Evolutionary conservation across 2,797 vertebrate species (phyloP).

Genomic region (Bufotes viridis): DNA sequence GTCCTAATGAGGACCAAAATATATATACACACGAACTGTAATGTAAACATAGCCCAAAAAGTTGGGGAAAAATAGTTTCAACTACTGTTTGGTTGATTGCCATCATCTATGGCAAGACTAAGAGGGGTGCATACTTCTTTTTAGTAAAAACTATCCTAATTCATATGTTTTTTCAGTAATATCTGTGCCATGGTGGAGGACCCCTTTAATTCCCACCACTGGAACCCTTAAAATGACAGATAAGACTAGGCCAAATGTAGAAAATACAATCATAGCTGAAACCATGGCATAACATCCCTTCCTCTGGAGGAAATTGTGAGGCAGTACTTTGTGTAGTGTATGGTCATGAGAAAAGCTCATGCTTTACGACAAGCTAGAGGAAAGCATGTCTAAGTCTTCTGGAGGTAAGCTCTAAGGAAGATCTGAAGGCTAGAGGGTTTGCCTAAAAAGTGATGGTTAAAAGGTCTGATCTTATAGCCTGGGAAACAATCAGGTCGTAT

Average conservation of each 20-base stretch:
- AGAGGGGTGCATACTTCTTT: no score
- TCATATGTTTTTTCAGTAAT: no score
- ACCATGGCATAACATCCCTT: background rate
- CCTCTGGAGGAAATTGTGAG: background rate
- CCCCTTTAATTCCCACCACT: background rate
- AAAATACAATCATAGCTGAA: background rate
- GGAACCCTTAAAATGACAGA: background rate
- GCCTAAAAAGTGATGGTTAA: background rate
- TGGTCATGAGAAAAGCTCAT: background rate
- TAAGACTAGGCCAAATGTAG: background rate
- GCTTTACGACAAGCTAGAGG: no score
- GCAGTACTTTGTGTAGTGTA: background rate
- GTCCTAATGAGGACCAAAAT: no score
- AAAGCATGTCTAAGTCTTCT: no score
- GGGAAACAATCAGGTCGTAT: background rate
- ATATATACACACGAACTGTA: no score
- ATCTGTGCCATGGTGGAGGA: background rate
- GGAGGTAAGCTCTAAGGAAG: no score
- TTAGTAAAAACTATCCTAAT: no score
- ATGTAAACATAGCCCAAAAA: no score
- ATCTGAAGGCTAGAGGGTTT: background rate
- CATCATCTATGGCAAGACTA: no score
- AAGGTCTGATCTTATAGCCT: background rate
- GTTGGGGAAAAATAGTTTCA: no score
- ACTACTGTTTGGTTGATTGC: no score